Evolutionary conservation across 1,140 invertebrate genomes (phyloP).

Genomic region (Arion vulgaris): DNA sequence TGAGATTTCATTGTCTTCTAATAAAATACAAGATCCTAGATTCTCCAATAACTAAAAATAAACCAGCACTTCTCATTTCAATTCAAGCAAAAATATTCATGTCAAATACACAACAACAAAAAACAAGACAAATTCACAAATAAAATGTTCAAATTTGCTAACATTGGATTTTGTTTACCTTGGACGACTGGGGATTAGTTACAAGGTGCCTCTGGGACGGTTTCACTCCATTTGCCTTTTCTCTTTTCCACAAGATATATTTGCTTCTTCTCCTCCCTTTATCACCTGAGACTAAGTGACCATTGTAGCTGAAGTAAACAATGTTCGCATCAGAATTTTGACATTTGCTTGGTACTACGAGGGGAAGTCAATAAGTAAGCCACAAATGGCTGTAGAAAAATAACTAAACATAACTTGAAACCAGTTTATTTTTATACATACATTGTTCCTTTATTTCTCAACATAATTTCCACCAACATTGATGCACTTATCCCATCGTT

Average conservation of each 20-base stretch:
- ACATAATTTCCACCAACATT: no score
- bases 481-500: no score
- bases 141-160: background rate
- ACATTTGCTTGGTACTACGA: no score
- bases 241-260: slow-evolving; percentile 90
- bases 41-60: background rate
- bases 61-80: background rate
- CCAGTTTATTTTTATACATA: no score
- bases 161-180: slow-evolving; percentile 59
- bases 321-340: background rate
- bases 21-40: no score
- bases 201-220: slow-evolving; percentile 96
- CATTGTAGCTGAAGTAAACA: slow-evolving; percentile 88
- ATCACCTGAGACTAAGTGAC: slow-evolving; percentile 91
- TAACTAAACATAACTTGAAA: no score
- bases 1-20: no score
- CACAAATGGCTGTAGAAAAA: no score
- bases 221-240: slow-evolving; percentile 91
- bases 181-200: slow-evolving; percentile 82
- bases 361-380: no score
- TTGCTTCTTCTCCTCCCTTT: slow-evolving; percentile 92
- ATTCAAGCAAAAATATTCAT: background rate
- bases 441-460: no score
- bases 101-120: background rate
- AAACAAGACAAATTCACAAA: background rate